phyloP scores from a whole-genome alignment of 2,113 vertebrate genomes.

The Brachypodius melanocephalos region DNA sequence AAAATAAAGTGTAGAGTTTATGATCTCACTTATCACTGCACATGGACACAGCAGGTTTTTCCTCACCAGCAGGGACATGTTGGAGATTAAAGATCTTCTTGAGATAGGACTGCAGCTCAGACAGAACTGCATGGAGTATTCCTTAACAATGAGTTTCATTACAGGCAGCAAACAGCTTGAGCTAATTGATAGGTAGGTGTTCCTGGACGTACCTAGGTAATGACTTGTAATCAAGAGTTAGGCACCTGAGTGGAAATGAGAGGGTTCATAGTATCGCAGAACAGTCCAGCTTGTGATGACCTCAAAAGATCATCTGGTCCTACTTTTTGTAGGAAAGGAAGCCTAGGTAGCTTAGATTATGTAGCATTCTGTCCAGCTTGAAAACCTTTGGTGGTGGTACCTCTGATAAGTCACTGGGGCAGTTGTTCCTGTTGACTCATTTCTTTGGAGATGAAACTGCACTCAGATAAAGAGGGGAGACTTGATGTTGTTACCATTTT shows the following conservation, averaged over 20 bases:
- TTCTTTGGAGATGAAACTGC: neutral
- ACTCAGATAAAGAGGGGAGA: neutral
- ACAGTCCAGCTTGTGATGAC: neutral
- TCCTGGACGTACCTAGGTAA: neutral
- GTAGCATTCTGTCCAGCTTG: neutral
- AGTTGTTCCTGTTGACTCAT: neutral
- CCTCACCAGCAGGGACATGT: fast-evolving
- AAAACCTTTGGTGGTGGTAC: neutral
- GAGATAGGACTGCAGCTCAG: neutral
- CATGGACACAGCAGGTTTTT: neutral
- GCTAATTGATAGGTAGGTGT: neutral
- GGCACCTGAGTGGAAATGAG: neutral
- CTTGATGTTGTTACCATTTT: neutral
- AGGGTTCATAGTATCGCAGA: neutral
- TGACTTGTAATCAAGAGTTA: neutral
- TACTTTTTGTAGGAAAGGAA: neutral
- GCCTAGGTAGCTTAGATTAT: neutral
- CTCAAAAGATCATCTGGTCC: neutral
- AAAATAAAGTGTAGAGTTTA: neutral
- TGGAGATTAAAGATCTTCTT: neutral
- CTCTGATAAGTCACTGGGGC: neutral
- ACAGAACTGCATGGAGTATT: neutral
- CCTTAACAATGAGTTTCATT: neutral
- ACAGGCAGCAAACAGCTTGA: neutral
- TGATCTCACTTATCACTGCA: neutral